Percentiles rank a stretch among this genome's conserved stretches.
Evolutionary conservation across 2,888 invertebrate genomes (phyloP).

Genomic region (Drosophila longiperda): DNA sequence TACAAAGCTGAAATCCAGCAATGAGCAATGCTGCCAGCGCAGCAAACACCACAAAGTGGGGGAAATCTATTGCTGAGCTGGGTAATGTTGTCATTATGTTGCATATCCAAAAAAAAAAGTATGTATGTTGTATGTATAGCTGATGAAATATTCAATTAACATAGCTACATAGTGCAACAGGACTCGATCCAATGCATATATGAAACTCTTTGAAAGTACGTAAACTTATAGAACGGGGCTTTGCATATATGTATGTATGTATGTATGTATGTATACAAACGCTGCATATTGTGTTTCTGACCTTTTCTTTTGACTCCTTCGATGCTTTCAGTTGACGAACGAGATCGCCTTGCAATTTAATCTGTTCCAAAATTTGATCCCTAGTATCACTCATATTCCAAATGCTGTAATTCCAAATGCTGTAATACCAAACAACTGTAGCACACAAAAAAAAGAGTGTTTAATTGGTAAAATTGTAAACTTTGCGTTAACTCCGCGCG

Average conservation of each 20-base stretch:
- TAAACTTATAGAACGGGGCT: not conserved
- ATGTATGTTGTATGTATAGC: slow-evolving; percentile 5
- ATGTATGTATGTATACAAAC: not conserved
- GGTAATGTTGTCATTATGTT: slow-evolving; percentile 15
- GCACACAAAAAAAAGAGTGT: slow-evolving; percentile 27
- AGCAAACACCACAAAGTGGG: slow-evolving; percentile 19
- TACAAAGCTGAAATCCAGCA: slow-evolving; percentile 43
- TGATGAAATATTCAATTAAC: slow-evolving; percentile 50
- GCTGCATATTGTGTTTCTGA: slow-evolving; percentile 78
- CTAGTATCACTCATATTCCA: slow-evolving; percentile 85
- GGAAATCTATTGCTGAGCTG: slow-evolving; percentile 6
- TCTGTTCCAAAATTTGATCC: slow-evolving; percentile 87
- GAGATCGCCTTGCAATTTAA: slow-evolving; percentile 91
- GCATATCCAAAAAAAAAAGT: not conserved
- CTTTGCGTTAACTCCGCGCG: slow-evolving; percentile 39
- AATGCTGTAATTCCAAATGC: slow-evolving; percentile 41
- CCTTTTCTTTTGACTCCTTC: slow-evolving; percentile 92
- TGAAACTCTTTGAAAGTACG: not conserved
- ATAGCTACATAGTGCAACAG: slow-evolving; percentile 50
- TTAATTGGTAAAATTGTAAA: slow-evolving; percentile 14
- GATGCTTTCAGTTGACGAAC: slow-evolving; percentile 92
- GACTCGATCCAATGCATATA: slow-evolving; percentile 2
- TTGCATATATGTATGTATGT: not conserved
- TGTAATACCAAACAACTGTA: slow-evolving; percentile 35
- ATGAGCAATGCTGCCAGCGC: slow-evolving; percentile 40